These are phyloP conservation scores for Xylophagus ater DNA, from an alignment of 2,888 invertebrate genomes.

Conservation along the genomic window DNA sequence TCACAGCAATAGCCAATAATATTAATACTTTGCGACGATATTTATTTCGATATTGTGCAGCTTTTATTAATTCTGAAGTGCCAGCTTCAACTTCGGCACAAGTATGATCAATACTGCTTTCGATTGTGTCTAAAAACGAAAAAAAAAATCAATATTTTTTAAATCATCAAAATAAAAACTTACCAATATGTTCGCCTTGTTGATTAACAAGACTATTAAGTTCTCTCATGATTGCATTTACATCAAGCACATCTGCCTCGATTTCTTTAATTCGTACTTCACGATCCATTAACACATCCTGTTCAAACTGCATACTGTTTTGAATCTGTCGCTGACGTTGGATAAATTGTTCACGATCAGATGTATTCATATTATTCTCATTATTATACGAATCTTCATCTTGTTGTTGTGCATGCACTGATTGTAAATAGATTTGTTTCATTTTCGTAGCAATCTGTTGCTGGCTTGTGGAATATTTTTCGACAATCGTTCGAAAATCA, in stretches of 20 bases:
- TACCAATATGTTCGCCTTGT: slow-evolving; percentile 65
- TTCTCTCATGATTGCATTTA: slow-evolving; percentile 72
- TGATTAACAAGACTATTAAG: slow-evolving; percentile 57
- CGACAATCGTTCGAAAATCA: slow-evolving; percentile 69
- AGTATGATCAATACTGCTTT: slow-evolving; percentile 66
- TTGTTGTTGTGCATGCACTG: slow-evolving; percentile 22
- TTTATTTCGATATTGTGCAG: slow-evolving; percentile 64
- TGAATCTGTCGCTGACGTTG: slow-evolving; percentile 30
- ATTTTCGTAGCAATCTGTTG: slow-evolving; percentile 61
- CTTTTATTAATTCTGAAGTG: slow-evolving; percentile 66
- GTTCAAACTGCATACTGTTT: slow-evolving; percentile 55
- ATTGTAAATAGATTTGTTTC: slow-evolving; percentile 39
- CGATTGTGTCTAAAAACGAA: slow-evolving; percentile 61
- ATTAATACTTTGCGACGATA: slow-evolving; percentile 65
- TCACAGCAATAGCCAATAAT: slow-evolving; percentile 52
- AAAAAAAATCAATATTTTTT: slow-evolving; percentile 9
- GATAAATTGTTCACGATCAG: slow-evolving; percentile 33
- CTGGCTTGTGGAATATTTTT: slow-evolving; percentile 66
- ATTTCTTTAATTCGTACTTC: slow-evolving; percentile 70
- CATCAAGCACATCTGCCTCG: slow-evolving; percentile 70
- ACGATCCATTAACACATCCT: slow-evolving; percentile 66
- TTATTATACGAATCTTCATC: slow-evolving; percentile 32
- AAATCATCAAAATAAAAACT: slow-evolving; percentile 34
- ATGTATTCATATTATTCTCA: slow-evolving; percentile 18
- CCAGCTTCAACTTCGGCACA: slow-evolving; percentile 69